A percentile compares a stretch with the other conserved stretches of the same genome.
phyloP scores from a whole-genome alignment of 2,888 invertebrate species.

The Orchesellides sinensis region DNA sequence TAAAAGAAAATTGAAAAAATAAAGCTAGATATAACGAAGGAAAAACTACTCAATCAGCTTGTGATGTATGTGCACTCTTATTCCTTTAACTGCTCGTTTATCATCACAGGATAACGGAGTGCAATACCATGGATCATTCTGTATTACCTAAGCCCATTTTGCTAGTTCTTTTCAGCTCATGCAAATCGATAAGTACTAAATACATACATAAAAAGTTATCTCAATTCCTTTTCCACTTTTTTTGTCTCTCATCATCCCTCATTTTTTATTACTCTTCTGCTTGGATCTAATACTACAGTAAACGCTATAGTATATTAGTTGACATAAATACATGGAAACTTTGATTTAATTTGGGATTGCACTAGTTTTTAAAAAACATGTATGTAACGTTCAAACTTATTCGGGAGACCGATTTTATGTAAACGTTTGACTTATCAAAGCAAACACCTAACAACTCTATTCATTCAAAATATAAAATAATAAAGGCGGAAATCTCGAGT shows the following conservation, averaged over 20 bases:
- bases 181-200: slow-evolving; percentile 41
- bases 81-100: slow-evolving; percentile 57
- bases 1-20: slow-evolving; percentile 23
- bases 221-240: not conserved
- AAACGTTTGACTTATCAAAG: not conserved
- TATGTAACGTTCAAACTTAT: not conserved
- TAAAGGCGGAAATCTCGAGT: not conserved
- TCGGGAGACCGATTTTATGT: no score
- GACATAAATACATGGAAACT: not conserved
- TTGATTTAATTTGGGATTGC: not conserved
- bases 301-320: no score
- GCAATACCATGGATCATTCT: slow-evolving; percentile 13
- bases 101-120: slow-evolving; percentile 33
- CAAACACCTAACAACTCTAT: not conserved
- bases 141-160: not conserved
- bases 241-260: not conserved
- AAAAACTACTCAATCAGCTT: slow-evolving; percentile 56
- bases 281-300: no score
- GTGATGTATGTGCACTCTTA: slow-evolving; percentile 59
- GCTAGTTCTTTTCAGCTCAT: slow-evolving; percentile 20
- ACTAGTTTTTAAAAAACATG: slow-evolving; percentile 4
- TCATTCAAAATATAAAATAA: slow-evolving; percentile 1
- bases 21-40: slow-evolving; percentile 9
- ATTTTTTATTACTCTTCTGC: not conserved
- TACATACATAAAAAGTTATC: not conserved